phyloP scores from a whole-genome alignment of 64 coral and sea anemone genomes.

The Pocillopora verrucosa region DNA sequence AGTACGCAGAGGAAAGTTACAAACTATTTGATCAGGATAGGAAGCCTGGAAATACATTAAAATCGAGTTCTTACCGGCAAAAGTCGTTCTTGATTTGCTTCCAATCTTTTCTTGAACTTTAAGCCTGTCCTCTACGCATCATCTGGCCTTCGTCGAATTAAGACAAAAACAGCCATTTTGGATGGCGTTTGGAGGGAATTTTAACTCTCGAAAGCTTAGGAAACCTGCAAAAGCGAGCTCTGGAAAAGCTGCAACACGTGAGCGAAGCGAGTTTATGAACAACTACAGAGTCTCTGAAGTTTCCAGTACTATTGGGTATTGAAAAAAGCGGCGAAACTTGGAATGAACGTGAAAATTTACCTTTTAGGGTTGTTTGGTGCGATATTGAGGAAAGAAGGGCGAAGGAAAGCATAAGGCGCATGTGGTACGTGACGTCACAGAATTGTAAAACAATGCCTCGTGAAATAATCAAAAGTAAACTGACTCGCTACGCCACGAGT shows the following conservation, averaged over 20 bases:
- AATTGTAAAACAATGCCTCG: conserved; percentile 99
- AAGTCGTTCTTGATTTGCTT: conserved; percentile 68
- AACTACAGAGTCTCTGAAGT: conserved; percentile 44
- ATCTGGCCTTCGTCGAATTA: conserved; percentile 77
- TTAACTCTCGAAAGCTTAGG: conserved; percentile 95
- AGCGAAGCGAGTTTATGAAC: conserved; percentile 74
- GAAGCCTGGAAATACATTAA: conserved; percentile 90
- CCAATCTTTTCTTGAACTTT: conserved; percentile 60
- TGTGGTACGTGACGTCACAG: conserved; percentile 99
- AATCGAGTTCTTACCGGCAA: conserved; percentile 96
- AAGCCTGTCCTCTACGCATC: conserved; percentile 66
- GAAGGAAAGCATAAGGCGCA: conserved; percentile 99
- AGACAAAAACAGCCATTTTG: conserved; percentile 99
- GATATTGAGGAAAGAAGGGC: conserved; percentile 99
- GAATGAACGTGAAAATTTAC: conserved; percentile 89
- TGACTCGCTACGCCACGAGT: conserved; percentile 97
- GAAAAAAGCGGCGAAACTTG: conserved; percentile 81
- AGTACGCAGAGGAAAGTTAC: conserved; percentile 95
- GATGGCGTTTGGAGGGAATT: conserved; percentile 96
- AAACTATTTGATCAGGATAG: conserved; percentile 97
- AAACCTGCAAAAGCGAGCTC: conserved; percentile 96
- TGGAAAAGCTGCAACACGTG: conserved; percentile 96
- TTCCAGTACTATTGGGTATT: conserved; percentile 55
- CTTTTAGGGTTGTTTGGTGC: conserved; percentile 99
- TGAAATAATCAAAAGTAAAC: conserved; percentile 99